phyloP scores from a whole-genome alignment of 2,113 vertebrate genomes.

The Saguinus midas region DNA sequence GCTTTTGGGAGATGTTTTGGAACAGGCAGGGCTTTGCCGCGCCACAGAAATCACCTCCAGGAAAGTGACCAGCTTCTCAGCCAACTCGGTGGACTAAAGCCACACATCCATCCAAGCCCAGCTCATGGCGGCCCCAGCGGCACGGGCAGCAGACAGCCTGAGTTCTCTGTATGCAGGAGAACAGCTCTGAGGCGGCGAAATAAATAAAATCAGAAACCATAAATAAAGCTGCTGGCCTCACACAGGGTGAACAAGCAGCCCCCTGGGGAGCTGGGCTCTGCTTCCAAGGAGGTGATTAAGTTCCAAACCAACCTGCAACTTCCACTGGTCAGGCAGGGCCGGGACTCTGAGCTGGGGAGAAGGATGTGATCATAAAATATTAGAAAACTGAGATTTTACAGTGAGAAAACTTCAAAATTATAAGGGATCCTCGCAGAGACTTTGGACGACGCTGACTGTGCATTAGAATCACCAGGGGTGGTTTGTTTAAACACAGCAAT shows the following conservation, averaged over 20 bases:
- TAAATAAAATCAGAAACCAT: conserved; percentile 74
- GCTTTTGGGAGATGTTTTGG: background rate
- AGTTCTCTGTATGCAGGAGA: conserved; percentile 53
- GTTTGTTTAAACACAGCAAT: background rate
- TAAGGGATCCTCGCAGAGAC: background rate
- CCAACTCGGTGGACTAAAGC: background rate
- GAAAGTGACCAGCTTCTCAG: background rate
- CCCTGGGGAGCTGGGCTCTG: background rate
- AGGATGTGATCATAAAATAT: background rate
- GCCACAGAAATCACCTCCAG: background rate
- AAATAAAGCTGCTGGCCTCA: conserved; percentile 62
- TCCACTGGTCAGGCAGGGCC: background rate
- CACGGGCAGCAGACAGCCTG: conserved; percentile 1
- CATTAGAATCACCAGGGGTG: background rate
- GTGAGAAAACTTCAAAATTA: background rate
- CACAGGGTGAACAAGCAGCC: background rate
- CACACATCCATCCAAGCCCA: conserved; percentile 63
- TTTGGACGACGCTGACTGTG: background rate
- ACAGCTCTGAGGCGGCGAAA: conserved; percentile 50
- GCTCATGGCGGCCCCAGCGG: conserved; percentile 36
- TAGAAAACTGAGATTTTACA: background rate
- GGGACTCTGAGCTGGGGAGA: background rate
- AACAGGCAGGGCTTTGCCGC: background rate
- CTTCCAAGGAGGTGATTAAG: conserved; percentile 51
- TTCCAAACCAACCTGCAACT: background rate